Percentiles rank a stretch among this genome's conserved stretches.
phyloP scores from a whole-genome alignment of 1,140 invertebrate species.

The Pseudobourletiella spinata region DNA sequence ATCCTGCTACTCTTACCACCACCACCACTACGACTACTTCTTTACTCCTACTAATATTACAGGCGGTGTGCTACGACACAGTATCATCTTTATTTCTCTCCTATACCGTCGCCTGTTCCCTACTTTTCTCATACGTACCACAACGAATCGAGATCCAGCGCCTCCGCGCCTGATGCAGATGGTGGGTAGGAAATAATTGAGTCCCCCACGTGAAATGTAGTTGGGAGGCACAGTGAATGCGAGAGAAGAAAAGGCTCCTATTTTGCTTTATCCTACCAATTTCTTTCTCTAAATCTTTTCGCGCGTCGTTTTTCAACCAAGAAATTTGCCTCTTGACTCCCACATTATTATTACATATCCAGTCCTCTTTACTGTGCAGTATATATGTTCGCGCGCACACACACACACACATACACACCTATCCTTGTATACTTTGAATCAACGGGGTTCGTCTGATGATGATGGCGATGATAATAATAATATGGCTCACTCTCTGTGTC shows the following conservation, averaged over 20 bases:
- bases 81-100: not conserved
- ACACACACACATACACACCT: too few relatives aligned
- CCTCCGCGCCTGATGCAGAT: slow-evolving; percentile 30
- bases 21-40: too few relatives aligned
- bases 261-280: slow-evolving; percentile 34
- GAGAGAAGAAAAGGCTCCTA: slow-evolving; percentile 21
- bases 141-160: not conserved
- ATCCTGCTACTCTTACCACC: too few relatives aligned
- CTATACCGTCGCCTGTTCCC: not conserved
- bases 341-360: not conserved
- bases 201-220: slow-evolving; percentile 27
- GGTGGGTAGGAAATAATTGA: slow-evolving; percentile 34
- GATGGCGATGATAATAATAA: too few relatives aligned
- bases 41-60: too few relatives aligned
- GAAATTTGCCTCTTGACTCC: slow-evolving; percentile 1
- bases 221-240: slow-evolving; percentile 20
- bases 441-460: too few relatives aligned
- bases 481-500: too few relatives aligned
- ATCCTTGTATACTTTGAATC: too few relatives aligned
- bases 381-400: too few relatives aligned
- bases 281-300: slow-evolving; percentile 29
- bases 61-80: too few relatives aligned
- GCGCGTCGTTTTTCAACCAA: slow-evolving; percentile 23
- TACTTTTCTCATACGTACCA: not conserved
- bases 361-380: not conserved